Evolutionary conservation across 2,888 invertebrate genomes (phyloP).

Genomic region (Zygogramma bicolorata): DNA sequence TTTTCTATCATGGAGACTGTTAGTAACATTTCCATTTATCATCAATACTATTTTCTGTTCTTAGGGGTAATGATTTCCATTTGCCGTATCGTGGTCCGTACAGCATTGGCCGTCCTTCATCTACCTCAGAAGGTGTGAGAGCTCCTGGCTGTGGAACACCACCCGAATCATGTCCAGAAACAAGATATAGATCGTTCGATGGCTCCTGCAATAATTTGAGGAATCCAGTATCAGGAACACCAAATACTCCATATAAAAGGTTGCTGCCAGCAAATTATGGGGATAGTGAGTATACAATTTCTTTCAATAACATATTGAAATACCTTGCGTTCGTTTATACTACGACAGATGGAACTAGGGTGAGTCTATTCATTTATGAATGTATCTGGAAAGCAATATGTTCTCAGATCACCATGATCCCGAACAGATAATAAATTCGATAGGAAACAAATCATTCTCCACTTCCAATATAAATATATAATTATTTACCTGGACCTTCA

Average conservation of each 20-base stretch:
- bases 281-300: constrained; percentile 74
- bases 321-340: no score
- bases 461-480: no score
- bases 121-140: constrained; percentile 13
- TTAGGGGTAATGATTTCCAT: not conserved
- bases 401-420: no score
- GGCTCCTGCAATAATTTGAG: constrained; percentile 94
- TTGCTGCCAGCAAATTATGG: constrained; percentile 74
- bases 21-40: not conserved
- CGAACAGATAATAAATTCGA: no score
- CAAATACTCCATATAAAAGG: constrained; percentile 78
- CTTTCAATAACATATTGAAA: no score
- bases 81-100: not conserved
- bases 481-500: no score
- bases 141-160: constrained; percentile 47
- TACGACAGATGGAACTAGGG: no score
- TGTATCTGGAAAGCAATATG: no score
- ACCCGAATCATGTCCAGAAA: constrained; percentile 58
- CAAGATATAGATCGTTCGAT: constrained; percentile 83
- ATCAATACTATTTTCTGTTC: not conserved
- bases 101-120: constrained; percentile 1
- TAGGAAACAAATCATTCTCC: no score
- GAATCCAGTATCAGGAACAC: constrained; percentile 84
- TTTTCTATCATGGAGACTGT: not conserved
- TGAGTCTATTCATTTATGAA: no score